A percentile compares a stretch with the other conserved stretches of the same genome.
These are phyloP conservation scores for Pelochelys cantorii DNA, from an alignment of 2,797 vertebrate genomes.

Conservation along the genomic window DNA sequence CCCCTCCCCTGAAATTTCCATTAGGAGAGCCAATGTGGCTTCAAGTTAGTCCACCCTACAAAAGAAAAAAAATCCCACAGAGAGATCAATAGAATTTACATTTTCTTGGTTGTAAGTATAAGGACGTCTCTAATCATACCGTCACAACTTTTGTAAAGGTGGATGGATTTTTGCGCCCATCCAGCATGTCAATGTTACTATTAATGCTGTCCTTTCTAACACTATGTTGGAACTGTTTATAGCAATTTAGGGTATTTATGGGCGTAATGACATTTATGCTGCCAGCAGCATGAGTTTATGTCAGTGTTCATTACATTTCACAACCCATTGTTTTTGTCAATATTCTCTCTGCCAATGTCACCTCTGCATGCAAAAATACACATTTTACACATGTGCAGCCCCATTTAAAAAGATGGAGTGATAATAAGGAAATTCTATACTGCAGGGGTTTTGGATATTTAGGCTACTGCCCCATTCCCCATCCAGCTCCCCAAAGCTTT, in stretches of 20 bases:
- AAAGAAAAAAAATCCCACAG: slow-evolving; percentile 17
- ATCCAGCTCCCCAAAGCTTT: neutral
- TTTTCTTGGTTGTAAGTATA: slow-evolving; percentile 46
- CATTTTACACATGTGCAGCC: neutral
- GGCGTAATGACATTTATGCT: neutral
- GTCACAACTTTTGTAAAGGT: neutral
- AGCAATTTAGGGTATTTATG: neutral
- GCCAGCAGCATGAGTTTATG: neutral
- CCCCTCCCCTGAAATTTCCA: neutral
- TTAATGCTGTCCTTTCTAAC: slow-evolving; percentile 6
- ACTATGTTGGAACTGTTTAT: slow-evolving; percentile 16
- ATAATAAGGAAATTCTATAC: neutral
- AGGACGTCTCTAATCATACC: neutral
- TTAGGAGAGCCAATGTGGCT: slow-evolving; percentile 8
- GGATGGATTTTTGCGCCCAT: neutral
- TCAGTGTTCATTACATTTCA: slow-evolving; percentile 8
- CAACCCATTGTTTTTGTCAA: neutral
- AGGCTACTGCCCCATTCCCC: neutral
- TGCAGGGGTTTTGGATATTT: neutral
- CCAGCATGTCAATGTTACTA: neutral
- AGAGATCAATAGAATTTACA: slow-evolving; percentile 31
- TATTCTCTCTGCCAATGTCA: slow-evolving; percentile 33
- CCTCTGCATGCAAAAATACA: neutral
- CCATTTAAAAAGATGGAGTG: neutral
- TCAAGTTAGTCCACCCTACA: slow-evolving; percentile 19